phyloP scores from a whole-genome alignment of 2,113 vertebrate genomes.

The Herpetotheres cachinnans region DNA sequence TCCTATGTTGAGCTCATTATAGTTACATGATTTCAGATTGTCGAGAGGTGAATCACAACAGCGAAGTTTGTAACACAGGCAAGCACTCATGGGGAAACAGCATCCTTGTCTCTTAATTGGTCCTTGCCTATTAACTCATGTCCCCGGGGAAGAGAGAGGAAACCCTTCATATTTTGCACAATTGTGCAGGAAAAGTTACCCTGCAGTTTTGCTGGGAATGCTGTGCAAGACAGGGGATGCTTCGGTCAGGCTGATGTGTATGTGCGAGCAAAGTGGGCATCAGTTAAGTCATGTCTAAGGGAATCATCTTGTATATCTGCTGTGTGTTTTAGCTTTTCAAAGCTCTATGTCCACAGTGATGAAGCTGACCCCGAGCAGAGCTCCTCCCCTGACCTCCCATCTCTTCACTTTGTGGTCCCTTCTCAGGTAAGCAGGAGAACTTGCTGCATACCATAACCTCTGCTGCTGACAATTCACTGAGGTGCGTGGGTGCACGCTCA shows the following conservation, averaged over 20 bases:
- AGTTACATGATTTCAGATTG: not conserved
- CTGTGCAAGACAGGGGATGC: not conserved
- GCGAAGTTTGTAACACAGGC: not conserved
- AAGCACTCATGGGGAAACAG: not conserved
- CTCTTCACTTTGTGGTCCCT: not conserved
- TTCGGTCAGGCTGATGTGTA: not conserved
- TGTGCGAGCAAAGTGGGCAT: not conserved
- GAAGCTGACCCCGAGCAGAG: constrained; percentile 9
- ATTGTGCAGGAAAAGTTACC: not conserved
- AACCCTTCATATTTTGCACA: not conserved
- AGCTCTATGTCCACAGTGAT: not conserved
- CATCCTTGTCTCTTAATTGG: not conserved
- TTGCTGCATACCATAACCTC: not conserved
- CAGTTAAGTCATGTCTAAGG: not conserved
- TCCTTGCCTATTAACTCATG: not conserved
- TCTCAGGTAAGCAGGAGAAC: constrained; percentile 61
- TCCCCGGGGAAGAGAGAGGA: not conserved
- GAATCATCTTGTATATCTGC: not conserved
- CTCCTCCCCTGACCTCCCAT: constrained; percentile 26
- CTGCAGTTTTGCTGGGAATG: not conserved
- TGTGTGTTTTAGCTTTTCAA: constrained; percentile 42
- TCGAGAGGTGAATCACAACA: not conserved
- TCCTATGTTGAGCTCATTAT: not conserved
- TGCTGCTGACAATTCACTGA: not conserved
- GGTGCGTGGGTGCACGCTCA: fast-evolving